These are phyloP conservation scores for Pseudococcus longispinus DNA, from an alignment of 2,888 invertebrate species.

Conservation along the genomic window DNA sequence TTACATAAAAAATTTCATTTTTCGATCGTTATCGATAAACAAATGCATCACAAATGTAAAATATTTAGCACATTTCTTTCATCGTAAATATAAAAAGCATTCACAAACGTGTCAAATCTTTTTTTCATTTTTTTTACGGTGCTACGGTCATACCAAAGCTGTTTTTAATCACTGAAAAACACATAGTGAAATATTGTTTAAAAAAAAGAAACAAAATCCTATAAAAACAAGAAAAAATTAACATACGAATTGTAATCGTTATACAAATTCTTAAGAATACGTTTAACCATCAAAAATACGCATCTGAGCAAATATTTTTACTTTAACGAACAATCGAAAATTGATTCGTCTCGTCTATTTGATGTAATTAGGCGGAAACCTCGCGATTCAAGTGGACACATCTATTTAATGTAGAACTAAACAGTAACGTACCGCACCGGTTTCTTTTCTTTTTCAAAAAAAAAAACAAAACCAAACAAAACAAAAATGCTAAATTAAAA, in stretches of 20 bases:
- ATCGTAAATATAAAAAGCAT: not conserved
- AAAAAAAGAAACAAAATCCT: not conserved
- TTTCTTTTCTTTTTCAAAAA: not conserved
- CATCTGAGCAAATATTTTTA: slow-evolving; percentile 40
- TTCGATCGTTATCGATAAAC: slow-evolving; percentile 29
- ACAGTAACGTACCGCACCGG: not conserved
- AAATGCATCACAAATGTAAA: slow-evolving; percentile 41
- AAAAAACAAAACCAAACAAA: not conserved
- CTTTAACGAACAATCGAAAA: not conserved
- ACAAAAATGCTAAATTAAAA: not conserved
- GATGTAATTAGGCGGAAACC: not conserved
- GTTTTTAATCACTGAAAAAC: not conserved
- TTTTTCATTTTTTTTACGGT: not conserved
- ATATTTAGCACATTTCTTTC: not conserved
- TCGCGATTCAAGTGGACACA: not conserved
- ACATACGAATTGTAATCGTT: slow-evolving; percentile 37
- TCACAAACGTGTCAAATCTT: not conserved
- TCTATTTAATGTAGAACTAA: not conserved
- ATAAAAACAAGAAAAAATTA: slow-evolving; percentile 33
- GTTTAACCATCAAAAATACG: slow-evolving; percentile 41
- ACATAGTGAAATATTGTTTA: slow-evolving; percentile 43
- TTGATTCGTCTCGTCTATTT: slow-evolving; percentile 2
- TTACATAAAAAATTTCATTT: slow-evolving; percentile 25
- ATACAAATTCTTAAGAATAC: slow-evolving; percentile 38
- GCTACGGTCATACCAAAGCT: not conserved